A percentile compares a stretch with the other conserved stretches of the same genome.
Evolutionary conservation across 2,797 vertebrate species (phyloP).

Genomic region (Leptodactylus fallax): DNA sequence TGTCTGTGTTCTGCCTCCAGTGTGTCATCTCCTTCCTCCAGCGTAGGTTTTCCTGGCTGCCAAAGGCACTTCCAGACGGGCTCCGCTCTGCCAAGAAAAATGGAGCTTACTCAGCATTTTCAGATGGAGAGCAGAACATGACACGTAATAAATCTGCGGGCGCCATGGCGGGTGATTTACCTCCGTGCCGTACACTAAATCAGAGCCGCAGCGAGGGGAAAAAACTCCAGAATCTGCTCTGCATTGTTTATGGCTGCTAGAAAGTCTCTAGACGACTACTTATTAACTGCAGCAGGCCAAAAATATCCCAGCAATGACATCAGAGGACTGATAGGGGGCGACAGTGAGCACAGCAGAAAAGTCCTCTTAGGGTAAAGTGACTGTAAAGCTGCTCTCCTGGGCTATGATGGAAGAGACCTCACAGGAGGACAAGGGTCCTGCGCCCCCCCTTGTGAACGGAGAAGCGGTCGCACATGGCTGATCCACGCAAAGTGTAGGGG

Average conservation of each 20-base stretch:
- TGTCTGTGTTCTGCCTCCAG: constrained; percentile 98
- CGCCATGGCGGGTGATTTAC: not conserved
- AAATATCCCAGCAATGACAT: not conserved
- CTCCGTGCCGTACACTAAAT: not conserved
- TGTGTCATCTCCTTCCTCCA: constrained; percentile 99
- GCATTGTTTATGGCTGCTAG: not conserved
- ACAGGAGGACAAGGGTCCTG: too few species aligned
- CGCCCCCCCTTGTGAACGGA: too few species aligned
- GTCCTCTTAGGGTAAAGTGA: too few species aligned
- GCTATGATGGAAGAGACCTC: not conserved
- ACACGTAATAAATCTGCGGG: not conserved
- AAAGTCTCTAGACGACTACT: not conserved
- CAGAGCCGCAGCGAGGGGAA: not conserved
- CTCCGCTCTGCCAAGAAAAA: constrained; percentile 86
- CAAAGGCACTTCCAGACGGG: constrained; percentile 96
- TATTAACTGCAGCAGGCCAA: not conserved
- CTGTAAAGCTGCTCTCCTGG: not conserved
- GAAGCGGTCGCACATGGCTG: too few species aligned
- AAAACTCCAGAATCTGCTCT: not conserved
- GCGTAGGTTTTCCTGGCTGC: constrained; percentile 96
- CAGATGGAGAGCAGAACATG: not conserved
- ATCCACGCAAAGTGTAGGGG: too few species aligned
- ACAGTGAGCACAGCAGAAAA: not conserved
- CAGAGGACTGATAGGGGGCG: not conserved
- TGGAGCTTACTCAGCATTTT: constrained; percentile 38